Evolutionary conservation across 2,797 vertebrate genomes (phyloP).

Genomic region (Luscinia megarhynchos): DNA sequence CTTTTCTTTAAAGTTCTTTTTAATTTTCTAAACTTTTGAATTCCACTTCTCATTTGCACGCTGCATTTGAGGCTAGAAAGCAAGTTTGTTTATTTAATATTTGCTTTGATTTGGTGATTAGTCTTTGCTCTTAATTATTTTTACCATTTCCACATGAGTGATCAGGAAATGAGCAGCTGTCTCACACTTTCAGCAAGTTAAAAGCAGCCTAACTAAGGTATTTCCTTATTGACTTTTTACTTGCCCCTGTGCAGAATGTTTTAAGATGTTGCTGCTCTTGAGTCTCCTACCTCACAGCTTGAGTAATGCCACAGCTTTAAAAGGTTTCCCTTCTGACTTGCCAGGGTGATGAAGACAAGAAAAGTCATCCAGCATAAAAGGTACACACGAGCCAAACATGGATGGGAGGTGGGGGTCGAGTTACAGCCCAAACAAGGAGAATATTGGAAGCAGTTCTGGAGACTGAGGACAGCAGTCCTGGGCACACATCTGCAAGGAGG

Average conservation of each 20-base stretch:
- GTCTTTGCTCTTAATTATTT: slow-evolving; percentile 78
- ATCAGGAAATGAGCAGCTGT: slow-evolving; percentile 76
- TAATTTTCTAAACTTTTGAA: slow-evolving; percentile 66
- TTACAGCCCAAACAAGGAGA: slow-evolving; percentile 68
- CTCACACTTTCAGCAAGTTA: slow-evolving; percentile 71
- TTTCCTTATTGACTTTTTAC: slow-evolving; percentile 77
- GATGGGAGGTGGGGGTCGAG: slow-evolving; percentile 8
- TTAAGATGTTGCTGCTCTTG: slow-evolving; percentile 63
- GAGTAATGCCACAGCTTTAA: slow-evolving; percentile 65
- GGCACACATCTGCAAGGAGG: slow-evolving; percentile 6
- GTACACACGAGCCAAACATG: slow-evolving; percentile 5
- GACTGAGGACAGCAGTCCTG: slow-evolving; percentile 20
- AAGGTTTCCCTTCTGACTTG: slow-evolving; percentile 58
- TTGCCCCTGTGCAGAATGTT: slow-evolving; percentile 59
- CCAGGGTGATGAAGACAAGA: slow-evolving; percentile 65
- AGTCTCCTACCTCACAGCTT: slow-evolving; percentile 60
- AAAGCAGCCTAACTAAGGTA: slow-evolving; percentile 71
- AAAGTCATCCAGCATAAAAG: slow-evolving; percentile 66
- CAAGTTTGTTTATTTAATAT: slow-evolving; percentile 61
- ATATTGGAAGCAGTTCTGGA: slow-evolving; percentile 56
- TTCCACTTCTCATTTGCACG: slow-evolving; percentile 58
- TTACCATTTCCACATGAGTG: slow-evolving; percentile 79
- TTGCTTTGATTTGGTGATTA: slow-evolving; percentile 76
- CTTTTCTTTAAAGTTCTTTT: slow-evolving; percentile 50
- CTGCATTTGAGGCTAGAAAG: slow-evolving; percentile 60